Evolutionary conservation across 2,888 invertebrate genomes (phyloP), one percentile per base, ranked within the genome.

Genomic region (Dermolepida albohirtum): DNA sequence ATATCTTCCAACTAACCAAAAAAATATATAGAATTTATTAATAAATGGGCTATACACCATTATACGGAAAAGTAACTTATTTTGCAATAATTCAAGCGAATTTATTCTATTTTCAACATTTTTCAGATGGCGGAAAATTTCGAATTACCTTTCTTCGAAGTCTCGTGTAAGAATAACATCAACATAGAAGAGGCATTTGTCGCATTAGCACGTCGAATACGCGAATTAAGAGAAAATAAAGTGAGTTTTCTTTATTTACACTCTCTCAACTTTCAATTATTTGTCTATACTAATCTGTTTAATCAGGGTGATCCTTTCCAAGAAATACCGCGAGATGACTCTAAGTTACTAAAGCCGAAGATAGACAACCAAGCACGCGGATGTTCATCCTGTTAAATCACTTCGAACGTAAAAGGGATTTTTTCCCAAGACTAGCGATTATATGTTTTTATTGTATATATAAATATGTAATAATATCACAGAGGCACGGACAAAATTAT

Each of bases 111-210:
- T 34, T 34, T 8, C 34, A 34, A 8, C 10, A 5, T 34, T 69
- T 86, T 85, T 54, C 84, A 93, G 92, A 91, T 94, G 83, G 94
- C 94, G 0, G 93, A 94, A 78, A 92, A 92, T 80, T 94, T 94
- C 78, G 93, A 94, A 75, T 92, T 94, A 89, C 93, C 94, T 39
- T 94, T 94, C 81, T 93, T 92, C 80, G 94, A 94, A 84, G 93
- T 94, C 11, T 94, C 94, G 10, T 94, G 94, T 84, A 94, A 94
- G 83, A 91, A 90, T 75, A 91, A 94, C 80, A 89, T 94, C 69
- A 94, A 94, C 77, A 93, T 94, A 77, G 93, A 94, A 80, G 91
- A 92, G 79, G 90, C 93, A 59, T 94, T 94, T 82, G 83, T 94
- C 72, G 90, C 92, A 52, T 84, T 94, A 79, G 93, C 94, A 71